Evolutionary conservation across 2,888 invertebrate genomes (phyloP).

Genomic region (Drosophila limbata): DNA sequence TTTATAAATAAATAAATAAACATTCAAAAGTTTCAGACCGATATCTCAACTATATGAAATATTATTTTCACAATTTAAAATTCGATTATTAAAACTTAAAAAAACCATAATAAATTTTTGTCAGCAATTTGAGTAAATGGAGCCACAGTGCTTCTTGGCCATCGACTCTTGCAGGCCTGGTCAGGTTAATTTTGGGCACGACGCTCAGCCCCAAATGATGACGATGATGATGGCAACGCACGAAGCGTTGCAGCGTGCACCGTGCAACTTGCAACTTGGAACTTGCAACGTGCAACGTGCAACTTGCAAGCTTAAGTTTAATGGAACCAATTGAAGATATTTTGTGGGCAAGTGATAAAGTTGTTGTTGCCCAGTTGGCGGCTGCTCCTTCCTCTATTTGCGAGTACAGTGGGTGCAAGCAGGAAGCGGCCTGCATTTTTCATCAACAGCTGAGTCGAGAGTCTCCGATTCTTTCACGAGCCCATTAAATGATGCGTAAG

Average conservation of each 20-base stretch:
- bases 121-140: neutral
- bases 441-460: conserved; percentile 64
- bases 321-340: conserved; percentile 83
- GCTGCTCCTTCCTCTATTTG: conserved; percentile 35
- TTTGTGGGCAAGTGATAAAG: conserved; percentile 82
- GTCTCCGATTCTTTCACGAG: conserved; percentile 55
- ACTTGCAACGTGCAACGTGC: conserved; percentile 2
- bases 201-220: conserved; percentile 61
- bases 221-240: conserved; percentile 79
- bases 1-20: no score
- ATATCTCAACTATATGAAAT: no score
- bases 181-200: conserved; percentile 80
- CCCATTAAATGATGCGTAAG: conserved; percentile 78
- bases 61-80: no score
- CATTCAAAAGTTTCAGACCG: no score
- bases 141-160: neutral
- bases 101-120: neutral
- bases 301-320: conserved; percentile 71
- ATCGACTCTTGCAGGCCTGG: conserved; percentile 28
- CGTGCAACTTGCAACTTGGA: neutral
- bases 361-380: conserved; percentile 75
- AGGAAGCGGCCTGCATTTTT: conserved; percentile 50
- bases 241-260: conserved; percentile 53
- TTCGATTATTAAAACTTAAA: no score
- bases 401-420: conserved; percentile 30